Conservation (phyloP, 92 coral and sea anemone species). For the Parazoanthus atlanticus region DNA sequence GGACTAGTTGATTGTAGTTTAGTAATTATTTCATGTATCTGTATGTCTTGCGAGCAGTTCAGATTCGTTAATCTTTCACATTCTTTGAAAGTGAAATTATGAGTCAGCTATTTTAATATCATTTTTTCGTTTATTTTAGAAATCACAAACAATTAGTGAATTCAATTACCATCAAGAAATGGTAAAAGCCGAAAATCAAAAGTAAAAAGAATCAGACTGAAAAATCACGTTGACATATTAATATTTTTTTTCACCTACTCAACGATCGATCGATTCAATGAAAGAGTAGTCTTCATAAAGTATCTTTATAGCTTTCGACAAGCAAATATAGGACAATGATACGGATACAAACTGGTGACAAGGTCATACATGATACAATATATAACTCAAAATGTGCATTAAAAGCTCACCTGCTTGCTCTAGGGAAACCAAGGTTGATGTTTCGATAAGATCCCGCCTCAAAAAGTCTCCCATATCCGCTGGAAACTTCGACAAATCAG, state of each 20-base stretch:
- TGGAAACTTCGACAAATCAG: slow-evolving; percentile 79
- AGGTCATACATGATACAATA: neutral
- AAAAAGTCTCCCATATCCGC: slow-evolving; percentile 79
- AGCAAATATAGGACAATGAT: too few species aligned
- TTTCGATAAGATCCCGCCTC: slow-evolving; percentile 86
- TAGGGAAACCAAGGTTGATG: slow-evolving; percentile 82
- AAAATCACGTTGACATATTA: neutral
- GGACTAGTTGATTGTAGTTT: too few species aligned
- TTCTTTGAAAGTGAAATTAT: too few species aligned
- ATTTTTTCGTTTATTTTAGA: neutral
- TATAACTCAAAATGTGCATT: neutral
- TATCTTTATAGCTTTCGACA: too few species aligned
- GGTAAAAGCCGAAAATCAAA: neutral
- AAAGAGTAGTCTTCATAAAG: too few species aligned
- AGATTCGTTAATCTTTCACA: too few species aligned
- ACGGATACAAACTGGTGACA: too few species aligned
- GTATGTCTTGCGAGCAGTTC: too few species aligned
- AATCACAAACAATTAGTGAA: too few species aligned
- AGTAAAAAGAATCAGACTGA: neutral
- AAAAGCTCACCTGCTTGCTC: slow-evolving; percentile 85
- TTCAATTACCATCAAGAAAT: neutral
- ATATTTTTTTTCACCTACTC: neutral
- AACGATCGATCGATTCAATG: neutral
- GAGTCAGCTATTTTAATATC: neutral
- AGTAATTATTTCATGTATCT: too few species aligned